Conservation (phyloP, 1,140 invertebrate species). For the Philotrypesis tridentata region DNA sequence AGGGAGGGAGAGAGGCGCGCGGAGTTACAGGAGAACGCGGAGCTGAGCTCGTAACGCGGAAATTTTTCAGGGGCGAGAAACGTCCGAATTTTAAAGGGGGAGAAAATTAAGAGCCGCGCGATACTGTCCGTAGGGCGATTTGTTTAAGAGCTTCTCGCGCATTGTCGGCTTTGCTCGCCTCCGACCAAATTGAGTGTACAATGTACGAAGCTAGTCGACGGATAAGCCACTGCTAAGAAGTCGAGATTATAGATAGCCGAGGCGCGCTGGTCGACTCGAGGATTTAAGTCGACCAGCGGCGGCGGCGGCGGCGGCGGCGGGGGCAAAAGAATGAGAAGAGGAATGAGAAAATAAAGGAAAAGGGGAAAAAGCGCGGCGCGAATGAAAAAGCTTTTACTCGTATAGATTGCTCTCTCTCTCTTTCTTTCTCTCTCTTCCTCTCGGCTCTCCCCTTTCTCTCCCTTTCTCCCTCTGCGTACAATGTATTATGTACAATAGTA, state of each 20-base stretch:
- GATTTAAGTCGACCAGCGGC: not conserved
- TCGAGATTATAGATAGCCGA: conserved; percentile 27
- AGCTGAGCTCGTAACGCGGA: too few relatives aligned
- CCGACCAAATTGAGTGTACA: conserved; percentile 31
- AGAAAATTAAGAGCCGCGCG: not conserved
- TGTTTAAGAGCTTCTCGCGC: conserved; percentile 1
- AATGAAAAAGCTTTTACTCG: conserved; percentile 21
- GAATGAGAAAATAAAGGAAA: not conserved
- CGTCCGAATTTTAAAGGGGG: not conserved
- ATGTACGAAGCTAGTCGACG: conserved; percentile 16
- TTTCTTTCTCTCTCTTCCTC: too few relatives aligned
- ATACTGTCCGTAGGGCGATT: not conserved
- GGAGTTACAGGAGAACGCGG: too few relatives aligned
- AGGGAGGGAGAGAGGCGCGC: too few relatives aligned
- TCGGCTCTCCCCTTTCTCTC: too few relatives aligned
- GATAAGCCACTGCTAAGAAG: conserved; percentile 21
- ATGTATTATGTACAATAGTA: conserved; percentile 34
- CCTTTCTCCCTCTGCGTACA: not conserved
- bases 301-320: too few relatives aligned
- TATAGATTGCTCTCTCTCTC: not conserved
- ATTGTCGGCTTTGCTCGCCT: not conserved
- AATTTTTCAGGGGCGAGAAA: not conserved
- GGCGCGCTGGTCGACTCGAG: conserved; percentile 11
- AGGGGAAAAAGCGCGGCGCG: not conserved
- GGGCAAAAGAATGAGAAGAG: not conserved